phyloP scores from a whole-genome alignment of 1,140 invertebrate genomes.

The Panagrolaimus sp. region DNA sequence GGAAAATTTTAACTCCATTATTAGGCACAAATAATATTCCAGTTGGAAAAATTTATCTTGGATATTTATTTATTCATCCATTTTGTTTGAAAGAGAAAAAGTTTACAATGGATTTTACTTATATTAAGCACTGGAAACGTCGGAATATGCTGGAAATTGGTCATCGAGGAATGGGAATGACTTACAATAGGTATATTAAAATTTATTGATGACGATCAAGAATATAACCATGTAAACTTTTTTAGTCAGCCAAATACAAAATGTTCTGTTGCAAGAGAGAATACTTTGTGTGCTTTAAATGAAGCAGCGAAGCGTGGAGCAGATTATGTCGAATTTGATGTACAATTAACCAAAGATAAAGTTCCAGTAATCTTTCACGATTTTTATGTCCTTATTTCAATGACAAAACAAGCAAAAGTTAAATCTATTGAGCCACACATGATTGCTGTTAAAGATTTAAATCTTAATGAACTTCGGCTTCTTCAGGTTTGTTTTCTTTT shows the following conservation, averaged over 20 bases:
- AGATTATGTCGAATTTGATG: slow-evolving; percentile 57
- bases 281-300: slow-evolving; percentile 38
- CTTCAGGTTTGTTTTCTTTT: too few relatives aligned
- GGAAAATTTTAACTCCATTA: slow-evolving; percentile 26
- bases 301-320: slow-evolving; percentile 43
- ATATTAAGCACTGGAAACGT: slow-evolving; percentile 37
- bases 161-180: slow-evolving; percentile 40
- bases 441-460: slow-evolving; percentile 55
- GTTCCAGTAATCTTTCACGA: slow-evolving; percentile 53
- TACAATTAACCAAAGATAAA: slow-evolving; percentile 57
- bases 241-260: slow-evolving; percentile 21
- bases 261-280: slow-evolving; percentile 32
- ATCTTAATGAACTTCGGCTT: slow-evolving; percentile 47
- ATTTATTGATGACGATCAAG: not conserved
- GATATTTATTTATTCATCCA: slow-evolving; percentile 30
- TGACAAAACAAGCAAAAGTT: slow-evolving; percentile 24
- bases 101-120: slow-evolving; percentile 29
- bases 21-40: slow-evolving; percentile 30
- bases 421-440: slow-evolving; percentile 48
- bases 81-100: not conserved
- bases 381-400: slow-evolving; percentile 54
- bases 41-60: slow-evolving; percentile 30
- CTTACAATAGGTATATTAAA: slow-evolving; percentile 31
- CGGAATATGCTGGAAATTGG: slow-evolving; percentile 34
- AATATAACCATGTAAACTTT: too few relatives aligned